Percentiles rank a stretch among this genome's conserved stretches.
These are phyloP conservation scores for Coregonus ussuriensis DNA, from an alignment of 2,797 vertebrate species.

Conservation along the genomic window DNA sequence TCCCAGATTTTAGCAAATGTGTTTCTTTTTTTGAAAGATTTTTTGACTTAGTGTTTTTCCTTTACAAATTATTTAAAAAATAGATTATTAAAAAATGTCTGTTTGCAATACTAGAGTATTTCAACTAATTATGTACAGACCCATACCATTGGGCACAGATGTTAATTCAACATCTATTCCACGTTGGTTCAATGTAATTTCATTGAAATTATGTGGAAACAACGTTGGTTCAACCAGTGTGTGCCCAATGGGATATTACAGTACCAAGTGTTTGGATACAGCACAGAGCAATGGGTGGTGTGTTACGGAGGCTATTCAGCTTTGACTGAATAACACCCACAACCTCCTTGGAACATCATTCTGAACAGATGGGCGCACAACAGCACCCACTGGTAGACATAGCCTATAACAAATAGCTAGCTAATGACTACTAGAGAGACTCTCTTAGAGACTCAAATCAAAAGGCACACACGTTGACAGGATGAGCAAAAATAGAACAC, in stretches of 20 bases:
- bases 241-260: conserved; percentile 9
- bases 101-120: conserved; percentile 55
- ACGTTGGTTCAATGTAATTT: no score
- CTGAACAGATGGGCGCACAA: neutral
- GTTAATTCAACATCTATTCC: no score
- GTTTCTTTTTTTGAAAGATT: conserved; percentile 52
- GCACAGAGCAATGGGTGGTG: conserved; percentile 5
- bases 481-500: neutral
- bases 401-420: conserved; percentile 4
- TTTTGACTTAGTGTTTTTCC: conserved; percentile 45
- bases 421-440: conserved; percentile 9
- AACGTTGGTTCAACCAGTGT: no score
- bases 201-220: no score
- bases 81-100: conserved; percentile 58
- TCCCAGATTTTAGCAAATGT: conserved; percentile 78
- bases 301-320: conserved; percentile 2
- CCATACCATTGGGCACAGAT: neutral
- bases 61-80: conserved; percentile 69
- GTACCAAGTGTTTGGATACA: conserved; percentile 35
- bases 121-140: conserved; percentile 55
- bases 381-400: neutral
- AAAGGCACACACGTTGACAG: conserved; percentile 51
- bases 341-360: neutral
- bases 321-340: neutral
- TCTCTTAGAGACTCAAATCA: conserved; percentile 31